Conservation (phyloP, 2,888 invertebrate genomes). For the Ferdinandea cuprea region DNA sequence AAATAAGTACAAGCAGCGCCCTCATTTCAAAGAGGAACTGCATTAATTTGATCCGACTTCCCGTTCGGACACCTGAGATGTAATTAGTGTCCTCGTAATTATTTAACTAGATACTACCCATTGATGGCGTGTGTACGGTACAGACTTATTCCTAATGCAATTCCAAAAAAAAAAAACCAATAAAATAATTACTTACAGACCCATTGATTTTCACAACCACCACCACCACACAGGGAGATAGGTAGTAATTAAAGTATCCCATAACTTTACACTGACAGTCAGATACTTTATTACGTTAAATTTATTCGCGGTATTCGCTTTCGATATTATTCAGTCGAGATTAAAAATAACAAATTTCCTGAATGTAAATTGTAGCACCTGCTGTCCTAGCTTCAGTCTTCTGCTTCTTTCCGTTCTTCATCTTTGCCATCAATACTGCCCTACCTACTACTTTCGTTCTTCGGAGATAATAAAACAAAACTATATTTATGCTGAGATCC, state of each 20-base stretch:
- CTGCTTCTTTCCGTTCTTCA: slow-evolving; percentile 12
- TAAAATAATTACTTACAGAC: slow-evolving; percentile 35
- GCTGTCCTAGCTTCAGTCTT: slow-evolving; percentile 22
- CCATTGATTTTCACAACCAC: slow-evolving; percentile 44
- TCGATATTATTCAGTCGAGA: slow-evolving; percentile 51
- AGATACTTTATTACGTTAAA: slow-evolving; percentile 50
- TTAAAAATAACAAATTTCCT: slow-evolving; percentile 66
- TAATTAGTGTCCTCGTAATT: slow-evolving; percentile 69
- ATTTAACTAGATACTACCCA: slow-evolving; percentile 51
- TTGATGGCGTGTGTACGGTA: neutral
- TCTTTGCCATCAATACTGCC: neutral
- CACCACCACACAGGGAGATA: slow-evolving; percentile 6
- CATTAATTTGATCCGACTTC: slow-evolving; percentile 48
- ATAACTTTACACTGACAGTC: neutral
- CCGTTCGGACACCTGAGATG: slow-evolving; percentile 67
- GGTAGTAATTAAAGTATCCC: slow-evolving; percentile 49
- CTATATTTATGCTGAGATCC: too few relatives aligned
- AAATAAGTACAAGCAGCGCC: neutral
- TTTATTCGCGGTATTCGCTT: slow-evolving; percentile 36
- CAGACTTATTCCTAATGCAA: neutral
- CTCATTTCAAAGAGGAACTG: slow-evolving; percentile 2
- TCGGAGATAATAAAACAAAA: too few relatives aligned
- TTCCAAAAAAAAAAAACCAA: slow-evolving; percentile 16
- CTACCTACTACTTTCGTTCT: too few relatives aligned
- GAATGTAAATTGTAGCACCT: slow-evolving; percentile 39